Base-by-base conservation (phyloP, 2,888 invertebrate genomes). In the Gymnoscelis rufifasciata region DNA sequence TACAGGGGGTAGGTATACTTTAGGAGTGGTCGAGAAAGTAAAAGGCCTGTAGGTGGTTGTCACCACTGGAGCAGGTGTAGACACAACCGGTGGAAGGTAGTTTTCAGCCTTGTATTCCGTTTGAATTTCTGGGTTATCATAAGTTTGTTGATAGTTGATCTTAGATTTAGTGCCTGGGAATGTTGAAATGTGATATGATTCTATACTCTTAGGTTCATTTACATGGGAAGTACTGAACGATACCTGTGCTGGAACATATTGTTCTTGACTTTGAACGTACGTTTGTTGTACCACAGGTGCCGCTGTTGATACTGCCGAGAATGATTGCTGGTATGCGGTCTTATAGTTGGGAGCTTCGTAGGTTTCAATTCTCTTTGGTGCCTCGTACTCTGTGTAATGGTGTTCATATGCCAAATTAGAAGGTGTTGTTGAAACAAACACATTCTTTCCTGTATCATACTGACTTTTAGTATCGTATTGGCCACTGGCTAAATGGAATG, bases 61-160 rank as follows among this genome's bases (percentile, higher is more conserved):
- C 1, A 74, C 68, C 39, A 68, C 47, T 12, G 74, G 77, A 37
- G 54, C 53, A 7, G 43, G 56, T 1, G 76, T 72, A 15, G 78
- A 73, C 5, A 72, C 75, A 0, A 76, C 75, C 27, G 87, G 83
- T 13, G 78, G 84, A 28, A 87, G 63, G 53, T 87, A 88, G 59
- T 86, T 83, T 61, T 84, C 83, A 11, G 74, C 70, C 54, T 79
- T 80, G 52, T 84, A 83, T 7, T 61, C 77, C 7, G 73, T 68
- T 61, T 86, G 84, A 43, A 87, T 78, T 62, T 88, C 83, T 24
- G 87, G 83, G 1, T 74, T 62, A 54, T 83, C 73, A 43, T 80
- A 81, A 37, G 62, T 60, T 61, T 78, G 78, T 36, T 77, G 74
- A 47, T 76, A 82, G 48, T 70, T 72, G 4, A 70, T 71, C 8